A percentile compares a stretch with the other conserved stretches of the same genome.
phyloP scores from a whole-genome alignment of 2,797 vertebrate species.

The Craterocephalus amniculus region DNA sequence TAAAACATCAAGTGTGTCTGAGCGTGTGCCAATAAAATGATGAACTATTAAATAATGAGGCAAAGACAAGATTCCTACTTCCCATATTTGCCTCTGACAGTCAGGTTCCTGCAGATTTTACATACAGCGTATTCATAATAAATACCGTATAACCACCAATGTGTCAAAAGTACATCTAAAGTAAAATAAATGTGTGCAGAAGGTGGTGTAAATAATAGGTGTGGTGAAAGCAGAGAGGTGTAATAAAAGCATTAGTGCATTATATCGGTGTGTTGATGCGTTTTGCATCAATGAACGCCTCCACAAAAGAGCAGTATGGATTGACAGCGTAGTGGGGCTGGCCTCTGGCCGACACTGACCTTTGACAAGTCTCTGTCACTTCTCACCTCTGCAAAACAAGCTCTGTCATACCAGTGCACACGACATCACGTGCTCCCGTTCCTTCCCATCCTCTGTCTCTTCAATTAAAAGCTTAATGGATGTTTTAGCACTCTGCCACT shows the following conservation, averaged over 20 bases:
- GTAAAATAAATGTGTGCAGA: constrained; percentile 4
- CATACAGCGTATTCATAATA: not conserved
- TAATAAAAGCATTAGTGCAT: constrained; percentile 37
- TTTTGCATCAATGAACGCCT: constrained; percentile 55
- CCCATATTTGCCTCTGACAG: not conserved
- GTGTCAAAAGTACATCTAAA: not conserved
- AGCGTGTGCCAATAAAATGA: constrained; percentile 2
- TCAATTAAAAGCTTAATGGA: constrained; percentile 80
- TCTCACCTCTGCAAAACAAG: constrained; percentile 77
- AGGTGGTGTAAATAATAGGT: constrained; percentile 12
- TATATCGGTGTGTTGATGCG: constrained; percentile 32
- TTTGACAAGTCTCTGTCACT: constrained; percentile 78
- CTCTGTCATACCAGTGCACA: constrained; percentile 64
- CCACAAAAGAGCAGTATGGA: constrained; percentile 68
- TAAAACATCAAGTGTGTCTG: constrained; percentile 12
- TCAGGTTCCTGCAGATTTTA: not conserved
- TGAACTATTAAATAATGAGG: constrained; percentile 7
- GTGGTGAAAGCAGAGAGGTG: constrained; percentile 9
- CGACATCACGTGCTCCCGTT: constrained; percentile 44
- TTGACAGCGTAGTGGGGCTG: constrained; percentile 61
- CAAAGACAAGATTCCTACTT: constrained; percentile 19
- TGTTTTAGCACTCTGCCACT: constrained; percentile 79
- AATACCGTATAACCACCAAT: not conserved
- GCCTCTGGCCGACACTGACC: constrained; percentile 79
- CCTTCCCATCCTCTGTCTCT: constrained; percentile 62